Percentiles rank a stretch among this genome's conserved stretches.
Conservation (phyloP, 2,888 invertebrate genomes). For the Heterodera filipjevi region DNA sequence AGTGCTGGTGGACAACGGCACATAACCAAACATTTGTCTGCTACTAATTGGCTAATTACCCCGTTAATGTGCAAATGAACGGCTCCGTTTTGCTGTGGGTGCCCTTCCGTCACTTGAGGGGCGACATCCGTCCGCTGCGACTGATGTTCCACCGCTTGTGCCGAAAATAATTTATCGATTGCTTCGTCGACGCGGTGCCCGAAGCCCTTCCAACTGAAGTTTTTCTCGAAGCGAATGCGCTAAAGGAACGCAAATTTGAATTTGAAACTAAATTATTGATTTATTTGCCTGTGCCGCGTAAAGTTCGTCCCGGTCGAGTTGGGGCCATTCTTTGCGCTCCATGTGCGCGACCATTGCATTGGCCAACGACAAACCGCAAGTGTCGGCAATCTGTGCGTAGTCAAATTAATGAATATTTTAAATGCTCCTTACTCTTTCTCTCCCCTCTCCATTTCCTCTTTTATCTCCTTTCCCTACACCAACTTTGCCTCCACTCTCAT, state of each 20-base stretch:
- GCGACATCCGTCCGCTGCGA: neutral
- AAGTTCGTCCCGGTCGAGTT: constrained; percentile 57
- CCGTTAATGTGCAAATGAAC: neutral
- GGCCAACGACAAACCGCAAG: constrained; percentile 57
- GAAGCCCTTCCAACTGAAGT: constrained; percentile 60
- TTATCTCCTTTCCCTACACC: neutral
- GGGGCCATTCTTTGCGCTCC: constrained; percentile 55
- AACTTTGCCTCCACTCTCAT: too few species aligned
- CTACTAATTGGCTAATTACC: neutral
- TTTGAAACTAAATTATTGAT: constrained; percentile 12
- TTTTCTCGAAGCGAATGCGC: constrained; percentile 57
- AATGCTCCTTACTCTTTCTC: too few species aligned
- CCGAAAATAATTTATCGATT: constrained; percentile 53
- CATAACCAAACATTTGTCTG: too few species aligned
- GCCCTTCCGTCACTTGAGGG: neutral
- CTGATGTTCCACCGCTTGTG: neutral
- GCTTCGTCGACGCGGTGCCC: constrained; percentile 60
- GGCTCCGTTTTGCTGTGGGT: neutral
- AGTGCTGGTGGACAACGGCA: neutral
- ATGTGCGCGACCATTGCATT: constrained; percentile 63
- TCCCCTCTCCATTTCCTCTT: too few species aligned
- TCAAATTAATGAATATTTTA: constrained; percentile 27
- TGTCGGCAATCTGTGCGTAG: constrained; percentile 51
- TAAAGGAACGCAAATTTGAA: constrained; percentile 32
- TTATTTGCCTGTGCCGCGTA: constrained; percentile 56